A percentile compares a stretch with the other conserved stretches of the same genome.
Conservation (phyloP, 2,113 vertebrate species). For the Peromyscus californicus region DNA sequence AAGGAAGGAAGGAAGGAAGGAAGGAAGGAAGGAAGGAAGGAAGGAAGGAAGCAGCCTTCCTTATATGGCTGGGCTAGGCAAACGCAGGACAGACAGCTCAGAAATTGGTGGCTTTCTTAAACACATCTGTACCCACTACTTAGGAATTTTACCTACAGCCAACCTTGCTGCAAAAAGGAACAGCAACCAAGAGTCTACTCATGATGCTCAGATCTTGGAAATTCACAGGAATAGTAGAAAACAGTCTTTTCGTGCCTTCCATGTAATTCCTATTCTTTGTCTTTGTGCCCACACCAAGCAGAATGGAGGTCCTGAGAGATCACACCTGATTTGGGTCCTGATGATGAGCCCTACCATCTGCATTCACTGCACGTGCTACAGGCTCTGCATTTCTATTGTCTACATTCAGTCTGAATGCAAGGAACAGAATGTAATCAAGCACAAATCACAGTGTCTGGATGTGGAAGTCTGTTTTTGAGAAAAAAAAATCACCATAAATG, state of each 20-base stretch:
- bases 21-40: no score
- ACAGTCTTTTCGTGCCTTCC: not conserved
- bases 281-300: not conserved
- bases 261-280: not conserved
- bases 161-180: conserved; percentile 1
- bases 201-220: not conserved
- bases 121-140: not conserved
- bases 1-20: fast-evolving
- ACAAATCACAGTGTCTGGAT: conserved; percentile 61
- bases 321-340: conserved; percentile 68
- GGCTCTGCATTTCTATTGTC: conserved; percentile 56
- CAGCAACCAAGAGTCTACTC: not conserved
- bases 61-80: not conserved
- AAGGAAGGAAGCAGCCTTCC: not conserved
- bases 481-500: conserved; percentile 69
- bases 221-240: not conserved
- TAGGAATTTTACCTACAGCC: not conserved
- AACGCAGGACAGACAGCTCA: not conserved
- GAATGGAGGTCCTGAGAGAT: not conserved
- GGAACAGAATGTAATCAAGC: conserved; percentile 66
- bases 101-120: not conserved
- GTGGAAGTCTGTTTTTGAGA: conserved; percentile 36
- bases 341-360: conserved; percentile 28
- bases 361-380: not conserved
- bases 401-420: conserved; percentile 22